Evolutionary conservation across 2,888 invertebrate genomes (phyloP), one percentile per base, ranked within the genome.

Genomic region (Amblyjoppa fuscipennis): DNA sequence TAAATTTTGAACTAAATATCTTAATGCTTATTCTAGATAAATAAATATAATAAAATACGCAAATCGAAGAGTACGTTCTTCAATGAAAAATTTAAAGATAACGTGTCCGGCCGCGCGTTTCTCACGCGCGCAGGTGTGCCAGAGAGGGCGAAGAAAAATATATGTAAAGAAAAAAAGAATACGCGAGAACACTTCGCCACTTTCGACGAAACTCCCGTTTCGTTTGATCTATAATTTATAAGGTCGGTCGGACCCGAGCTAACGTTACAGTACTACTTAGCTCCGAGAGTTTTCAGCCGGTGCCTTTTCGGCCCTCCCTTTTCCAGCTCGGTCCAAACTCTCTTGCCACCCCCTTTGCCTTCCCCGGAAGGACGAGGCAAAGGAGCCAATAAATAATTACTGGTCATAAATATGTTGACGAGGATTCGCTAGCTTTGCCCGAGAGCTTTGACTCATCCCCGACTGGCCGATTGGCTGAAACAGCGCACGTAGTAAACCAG

Each of bases 211-310:
- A 76, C 51, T 74, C 71, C 38, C 80, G 69, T 75, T 75, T 49
- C 70, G 84, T 87, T 86, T 87, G 88, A 88, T 89, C 83, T 83
- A 88, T 88, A 88, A 87, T 88, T 83, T 78, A 87, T 68, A 68
- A 77, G 83, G 79, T 68, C 61, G 74, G 81, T 77, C 51, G 66
- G 59, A 11, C 45, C 51, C 31, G 76, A 66, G 64, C n/a, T 28
- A 49, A 20, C 76, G 34, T 66, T 66, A 38, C 64, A 64, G 64
- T 25, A 11, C 76, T 7, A 25, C 76, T 7, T 66, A 49, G 66
- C 34, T 51, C 76, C 34, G 66, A 38, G 66, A 76, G 51, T 81
- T 69, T 68, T 69, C 34, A 51, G 64, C 59, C 20, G 4, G 56
- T 28, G 20, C 59, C 51, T 70, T 71, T 66, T 66, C 64, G 51